Evolutionary conservation across 1,140 invertebrate species (phyloP).

Genomic region (Sminthurinus signatus): DNA sequence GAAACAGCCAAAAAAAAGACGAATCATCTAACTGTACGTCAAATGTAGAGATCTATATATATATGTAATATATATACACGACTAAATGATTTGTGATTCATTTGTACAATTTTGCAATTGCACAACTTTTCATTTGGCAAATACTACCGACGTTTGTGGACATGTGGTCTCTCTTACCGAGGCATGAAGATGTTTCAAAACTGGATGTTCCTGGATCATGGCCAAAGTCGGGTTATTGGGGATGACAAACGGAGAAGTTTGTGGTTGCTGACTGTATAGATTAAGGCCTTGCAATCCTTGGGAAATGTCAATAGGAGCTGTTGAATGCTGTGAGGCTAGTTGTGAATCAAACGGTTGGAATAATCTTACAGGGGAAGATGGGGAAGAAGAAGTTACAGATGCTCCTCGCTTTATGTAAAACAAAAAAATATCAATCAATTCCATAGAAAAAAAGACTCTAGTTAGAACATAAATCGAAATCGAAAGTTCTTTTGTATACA

Average conservation of each 20-base stretch:
- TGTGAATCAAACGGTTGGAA: slow-evolving; percentile 43
- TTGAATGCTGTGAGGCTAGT: slow-evolving; percentile 41
- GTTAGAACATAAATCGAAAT: no score
- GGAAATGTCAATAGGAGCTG: slow-evolving; percentile 44
- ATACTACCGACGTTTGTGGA: no score
- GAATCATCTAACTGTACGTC: no score
- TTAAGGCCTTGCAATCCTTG: slow-evolving; percentile 42
- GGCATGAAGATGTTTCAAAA: slow-evolving; percentile 54
- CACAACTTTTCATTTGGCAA: no score
- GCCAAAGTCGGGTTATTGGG: slow-evolving; percentile 59
- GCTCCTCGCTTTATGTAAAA: slow-evolving; percentile 31
- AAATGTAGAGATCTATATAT: no score
- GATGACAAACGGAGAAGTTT: slow-evolving; percentile 32
- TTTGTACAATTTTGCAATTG: no score
- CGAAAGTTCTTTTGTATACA: no score
- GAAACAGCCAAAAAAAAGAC: no score
- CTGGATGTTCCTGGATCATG: slow-evolving; percentile 69
- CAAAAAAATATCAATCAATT: neutral
- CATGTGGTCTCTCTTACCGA: no score
- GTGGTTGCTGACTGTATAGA: slow-evolving; percentile 35
- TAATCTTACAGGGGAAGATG: slow-evolving; percentile 42
- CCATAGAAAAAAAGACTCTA: no score
- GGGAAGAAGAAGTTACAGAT: slow-evolving; percentile 43
- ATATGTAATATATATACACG: no score
- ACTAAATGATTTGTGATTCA: no score